phyloP scores from a whole-genome alignment of 2,113 vertebrate genomes.

The Callionymus lyra region DNA sequence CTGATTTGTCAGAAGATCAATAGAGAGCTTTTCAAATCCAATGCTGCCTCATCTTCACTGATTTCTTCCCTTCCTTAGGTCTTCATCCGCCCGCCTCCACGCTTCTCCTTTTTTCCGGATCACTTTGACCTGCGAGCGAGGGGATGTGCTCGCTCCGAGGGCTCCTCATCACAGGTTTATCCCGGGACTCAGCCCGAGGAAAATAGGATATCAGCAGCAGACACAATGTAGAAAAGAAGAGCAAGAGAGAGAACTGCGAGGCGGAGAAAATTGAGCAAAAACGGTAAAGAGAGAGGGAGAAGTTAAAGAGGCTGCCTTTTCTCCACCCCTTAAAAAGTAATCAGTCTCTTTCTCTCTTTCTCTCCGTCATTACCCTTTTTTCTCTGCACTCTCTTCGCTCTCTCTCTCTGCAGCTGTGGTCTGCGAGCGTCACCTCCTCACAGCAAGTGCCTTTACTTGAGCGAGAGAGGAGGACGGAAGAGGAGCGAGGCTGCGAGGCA shows the following conservation, averaged over 20 bases:
- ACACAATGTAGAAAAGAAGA: slow-evolving; percentile 33
- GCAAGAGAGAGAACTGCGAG: slow-evolving; percentile 17
- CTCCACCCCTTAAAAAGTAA: slow-evolving; percentile 47
- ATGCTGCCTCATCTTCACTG: slow-evolving; percentile 29
- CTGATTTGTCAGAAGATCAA: slow-evolving; percentile 56
- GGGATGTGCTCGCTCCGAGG: slow-evolving; percentile 4
- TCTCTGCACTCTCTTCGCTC: slow-evolving; percentile 34
- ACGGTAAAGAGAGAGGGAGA: slow-evolving; percentile 34
- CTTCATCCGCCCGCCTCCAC: slow-evolving; percentile 3
- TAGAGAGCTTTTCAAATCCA: slow-evolving; percentile 51
- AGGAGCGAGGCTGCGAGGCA: slow-evolving; percentile 27
- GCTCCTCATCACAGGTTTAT: slow-evolving; percentile 21
- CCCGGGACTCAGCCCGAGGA: slow-evolving; percentile 18
- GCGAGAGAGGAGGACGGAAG: slow-evolving; percentile 36
- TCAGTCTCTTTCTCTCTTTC: slow-evolving; percentile 10
- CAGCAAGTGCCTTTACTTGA: slow-evolving; percentile 60
- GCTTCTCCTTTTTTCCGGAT: slow-evolving; percentile 26
- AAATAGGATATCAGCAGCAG: slow-evolving; percentile 35
- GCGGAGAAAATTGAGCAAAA: slow-evolving; percentile 8
- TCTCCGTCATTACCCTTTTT: slow-evolving; percentile 21
- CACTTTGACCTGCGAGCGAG: slow-evolving; percentile 12
- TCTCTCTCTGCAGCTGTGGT: slow-evolving; percentile 60
- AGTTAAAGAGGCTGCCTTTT: slow-evolving; percentile 41
- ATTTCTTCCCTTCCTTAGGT: neutral
- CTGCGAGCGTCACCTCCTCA: slow-evolving; percentile 53